Percentiles rank a stretch among this genome's conserved stretches.
Evolutionary conservation across 2,113 vertebrate genomes (phyloP).

Genomic region (Dermatemys mawii): DNA sequence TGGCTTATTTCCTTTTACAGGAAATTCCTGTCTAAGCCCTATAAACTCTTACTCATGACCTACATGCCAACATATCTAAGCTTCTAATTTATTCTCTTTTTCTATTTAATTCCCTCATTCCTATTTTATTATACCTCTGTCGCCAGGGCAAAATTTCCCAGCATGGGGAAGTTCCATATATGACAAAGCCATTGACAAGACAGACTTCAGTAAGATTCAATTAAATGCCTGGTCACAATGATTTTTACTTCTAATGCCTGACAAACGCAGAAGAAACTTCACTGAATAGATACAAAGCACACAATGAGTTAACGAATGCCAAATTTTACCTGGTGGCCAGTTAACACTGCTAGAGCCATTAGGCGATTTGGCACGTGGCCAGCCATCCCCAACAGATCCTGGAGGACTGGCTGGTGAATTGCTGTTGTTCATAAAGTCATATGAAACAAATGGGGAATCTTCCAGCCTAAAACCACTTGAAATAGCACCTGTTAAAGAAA

Average conservation of each 20-base stretch:
- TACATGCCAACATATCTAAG: background rate
- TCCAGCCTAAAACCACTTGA: conserved; percentile 98
- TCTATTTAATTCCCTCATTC: background rate
- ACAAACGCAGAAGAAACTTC: accelerated
- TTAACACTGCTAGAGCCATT: conserved; percentile 96
- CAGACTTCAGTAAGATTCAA: background rate
- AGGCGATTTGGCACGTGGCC: conserved; percentile 99
- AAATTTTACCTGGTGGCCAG: conserved; percentile 89
- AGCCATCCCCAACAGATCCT: conserved; percentile 95
- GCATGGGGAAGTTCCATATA: background rate
- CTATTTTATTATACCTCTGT: background rate
- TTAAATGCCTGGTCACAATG: accelerated
- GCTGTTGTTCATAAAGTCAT: conserved; percentile 95
- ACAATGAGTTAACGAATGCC: accelerated
- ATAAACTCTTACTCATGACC: background rate
- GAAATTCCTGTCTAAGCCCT: conserved; percentile 18
- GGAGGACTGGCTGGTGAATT: conserved; percentile 95
- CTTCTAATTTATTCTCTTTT: background rate
- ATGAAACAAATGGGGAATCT: conserved; percentile 93
- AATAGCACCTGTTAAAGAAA: conserved; percentile 89
- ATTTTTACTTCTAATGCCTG: accelerated
- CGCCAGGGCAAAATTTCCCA: background rate
- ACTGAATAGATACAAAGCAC: accelerated
- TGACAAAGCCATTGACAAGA: accelerated
- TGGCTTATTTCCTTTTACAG: background rate